Evolutionary conservation across 2,113 vertebrate genomes (phyloP).

Genomic region (Poeciliopsis turrubarensis): DNA sequence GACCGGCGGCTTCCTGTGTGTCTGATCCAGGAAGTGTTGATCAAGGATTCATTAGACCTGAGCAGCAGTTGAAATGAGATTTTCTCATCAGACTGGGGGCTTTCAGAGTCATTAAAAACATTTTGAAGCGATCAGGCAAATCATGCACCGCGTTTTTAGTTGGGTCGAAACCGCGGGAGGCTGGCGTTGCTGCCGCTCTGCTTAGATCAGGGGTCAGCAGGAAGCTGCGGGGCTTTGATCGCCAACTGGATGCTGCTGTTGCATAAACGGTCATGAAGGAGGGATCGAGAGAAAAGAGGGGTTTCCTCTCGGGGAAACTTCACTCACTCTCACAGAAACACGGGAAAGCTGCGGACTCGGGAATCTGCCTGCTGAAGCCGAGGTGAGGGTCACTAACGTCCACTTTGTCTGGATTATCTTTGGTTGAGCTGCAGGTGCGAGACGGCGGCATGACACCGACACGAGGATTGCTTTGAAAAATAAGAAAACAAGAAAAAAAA

Average conservation of each 20-base stretch:
- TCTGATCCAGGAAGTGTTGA: background rate
- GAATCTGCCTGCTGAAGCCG: conserved; percentile 24
- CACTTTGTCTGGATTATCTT: background rate
- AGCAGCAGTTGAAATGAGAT: background rate
- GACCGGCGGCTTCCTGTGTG: background rate
- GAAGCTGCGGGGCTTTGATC: background rate
- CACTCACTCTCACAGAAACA: background rate
- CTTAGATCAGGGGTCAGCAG: background rate
- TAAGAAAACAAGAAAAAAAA: too few relatives aligned
- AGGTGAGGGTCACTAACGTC: conserved; percentile 63
- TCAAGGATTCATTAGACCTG: background rate
- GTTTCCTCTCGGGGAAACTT: conserved; percentile 1
- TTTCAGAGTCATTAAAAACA: background rate
- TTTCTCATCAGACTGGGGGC: background rate
- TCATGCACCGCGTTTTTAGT: background rate
- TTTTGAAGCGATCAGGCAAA: background rate
- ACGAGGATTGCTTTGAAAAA: background rate
- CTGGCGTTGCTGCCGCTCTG: background rate
- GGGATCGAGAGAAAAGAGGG: conserved; percentile 5
- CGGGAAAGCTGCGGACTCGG: conserved; percentile 34
- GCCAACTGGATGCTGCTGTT: background rate
- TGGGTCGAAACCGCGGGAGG: background rate
- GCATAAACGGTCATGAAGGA: conserved; percentile 1
- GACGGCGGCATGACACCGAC: background rate
- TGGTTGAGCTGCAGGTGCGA: background rate